Base-by-base conservation (phyloP, 35 echinoderm and acorn worm genomes). In the Lytechinus variegatus region DNA sequence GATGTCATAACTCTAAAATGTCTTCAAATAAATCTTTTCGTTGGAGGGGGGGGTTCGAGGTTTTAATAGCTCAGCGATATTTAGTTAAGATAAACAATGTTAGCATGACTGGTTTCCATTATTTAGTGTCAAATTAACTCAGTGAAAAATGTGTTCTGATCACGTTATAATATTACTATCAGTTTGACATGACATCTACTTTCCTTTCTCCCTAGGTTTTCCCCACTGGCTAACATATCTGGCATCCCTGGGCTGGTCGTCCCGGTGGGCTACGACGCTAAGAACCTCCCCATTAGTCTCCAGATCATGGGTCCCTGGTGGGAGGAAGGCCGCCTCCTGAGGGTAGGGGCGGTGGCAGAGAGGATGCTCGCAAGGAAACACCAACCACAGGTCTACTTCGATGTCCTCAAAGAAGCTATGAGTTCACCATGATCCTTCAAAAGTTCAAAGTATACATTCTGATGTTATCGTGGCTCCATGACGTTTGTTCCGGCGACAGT, bases 301-400 rank as follows among this genome's bases (percentile, higher is more conserved):
- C 98, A 99, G 96, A 96, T 99, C 92, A 96, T 96, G 89, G 98
- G 98, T 7, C 93, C 91, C 28, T 99, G 98, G 98, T 99, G 98
- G 98, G 86, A 99, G 87, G 98, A 99, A 10, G 93, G 95, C 86
- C 56, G 66, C 1, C 53, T 99, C 55, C 72, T 99, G 9, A 52
- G 95, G 7, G 95, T 99, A 28, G 98, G 97, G 19, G 66, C 96
- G 29, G 66, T 96, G 1, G 93, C 66, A 2, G 98, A 99, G 95
- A 87, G 92, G 52, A 92, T 96, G 86, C 91, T 97, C 9, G 24
- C 92, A 12, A 57, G 93, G 13, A 94, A 94, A 10, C 88, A 55
- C 9, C 44, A 95, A 94, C 97, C 97, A 72, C 61, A 97, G 54
- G 97, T 96, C 79, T 94, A 87, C 92, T 96, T 86, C 87, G 61